Conservation (phyloP, 37 sponge, comb jelly and placozoan genomes). For the Geodia barretti region DNA sequence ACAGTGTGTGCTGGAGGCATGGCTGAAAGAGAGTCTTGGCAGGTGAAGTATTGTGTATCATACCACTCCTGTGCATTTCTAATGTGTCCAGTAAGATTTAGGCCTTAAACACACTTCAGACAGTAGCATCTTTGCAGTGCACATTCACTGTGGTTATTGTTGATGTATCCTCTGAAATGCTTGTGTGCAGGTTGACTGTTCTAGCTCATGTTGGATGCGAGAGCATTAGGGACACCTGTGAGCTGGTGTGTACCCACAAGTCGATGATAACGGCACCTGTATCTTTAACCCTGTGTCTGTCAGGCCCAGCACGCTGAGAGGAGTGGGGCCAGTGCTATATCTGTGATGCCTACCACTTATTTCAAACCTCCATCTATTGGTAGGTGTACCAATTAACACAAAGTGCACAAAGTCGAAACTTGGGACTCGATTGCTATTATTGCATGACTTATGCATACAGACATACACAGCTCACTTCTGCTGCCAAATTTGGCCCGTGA, state of each 20-base stretch:
- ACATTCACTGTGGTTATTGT: neutral
- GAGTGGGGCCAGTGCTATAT: conserved; percentile 59
- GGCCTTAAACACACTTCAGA: too few relatives aligned
- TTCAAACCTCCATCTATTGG: conserved; percentile 76
- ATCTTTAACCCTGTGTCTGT: neutral
- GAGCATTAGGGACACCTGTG: conserved; percentile 70
- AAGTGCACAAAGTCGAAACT: too few relatives aligned
- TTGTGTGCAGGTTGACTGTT: conserved; percentile 50
- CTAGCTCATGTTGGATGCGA: conserved; percentile 81
- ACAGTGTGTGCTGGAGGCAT: conserved; percentile 68
- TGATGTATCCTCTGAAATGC: neutral
- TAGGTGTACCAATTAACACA: conserved; percentile 12
- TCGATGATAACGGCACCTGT: neutral
- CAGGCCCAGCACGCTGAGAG: conserved; percentile 73
- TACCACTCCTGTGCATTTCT: neutral
- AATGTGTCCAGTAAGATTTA: too few relatives aligned
- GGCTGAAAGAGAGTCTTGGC: conserved; percentile 50
- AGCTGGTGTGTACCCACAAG: conserved; percentile 45
- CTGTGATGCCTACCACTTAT: conserved; percentile 62
- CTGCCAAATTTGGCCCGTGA: too few relatives aligned
- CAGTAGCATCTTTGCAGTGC: neutral
- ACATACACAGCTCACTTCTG: too few relatives aligned
- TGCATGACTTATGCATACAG: too few relatives aligned
- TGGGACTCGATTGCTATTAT: too few relatives aligned
- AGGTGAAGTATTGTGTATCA: conserved; percentile 61